Conservation (phyloP, 2,113 vertebrate species). For the Catharus bicknelli region DNA sequence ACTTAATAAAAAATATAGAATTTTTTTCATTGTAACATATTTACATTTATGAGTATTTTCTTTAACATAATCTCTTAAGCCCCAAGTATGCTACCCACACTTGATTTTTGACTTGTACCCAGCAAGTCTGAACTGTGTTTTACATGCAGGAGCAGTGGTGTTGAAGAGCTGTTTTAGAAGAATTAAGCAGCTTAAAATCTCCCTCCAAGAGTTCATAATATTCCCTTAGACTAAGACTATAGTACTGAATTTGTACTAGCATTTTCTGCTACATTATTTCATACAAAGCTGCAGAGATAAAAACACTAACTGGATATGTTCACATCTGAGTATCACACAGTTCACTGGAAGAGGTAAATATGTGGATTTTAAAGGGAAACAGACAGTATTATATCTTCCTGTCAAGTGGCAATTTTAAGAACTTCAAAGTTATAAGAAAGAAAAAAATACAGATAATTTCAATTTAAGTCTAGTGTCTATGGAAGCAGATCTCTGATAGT, state of each 20-base stretch:
- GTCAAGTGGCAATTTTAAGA: not conserved
- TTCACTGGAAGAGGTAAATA: not conserved
- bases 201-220: not conserved
- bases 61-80: not conserved
- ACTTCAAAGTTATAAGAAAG: not conserved
- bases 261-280: not conserved
- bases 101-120: not conserved
- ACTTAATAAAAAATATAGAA: not conserved
- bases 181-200: not conserved
- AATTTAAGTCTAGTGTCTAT: not conserved
- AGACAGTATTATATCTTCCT: not conserved
- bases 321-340: accelerated
- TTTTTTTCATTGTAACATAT: not conserved
- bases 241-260: not conserved
- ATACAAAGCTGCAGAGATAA: not conserved
- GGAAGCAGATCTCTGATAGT: not conserved
- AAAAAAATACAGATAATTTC: not conserved
- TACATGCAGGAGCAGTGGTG: not conserved
- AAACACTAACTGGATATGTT: not conserved
- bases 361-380: not conserved
- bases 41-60: not conserved
- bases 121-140: not conserved
- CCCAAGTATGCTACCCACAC: not conserved
- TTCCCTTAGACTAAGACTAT: not conserved
- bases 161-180: not conserved